phyloP scores from a whole-genome alignment of 2,797 vertebrate genomes.

The Periparus ater region DNA sequence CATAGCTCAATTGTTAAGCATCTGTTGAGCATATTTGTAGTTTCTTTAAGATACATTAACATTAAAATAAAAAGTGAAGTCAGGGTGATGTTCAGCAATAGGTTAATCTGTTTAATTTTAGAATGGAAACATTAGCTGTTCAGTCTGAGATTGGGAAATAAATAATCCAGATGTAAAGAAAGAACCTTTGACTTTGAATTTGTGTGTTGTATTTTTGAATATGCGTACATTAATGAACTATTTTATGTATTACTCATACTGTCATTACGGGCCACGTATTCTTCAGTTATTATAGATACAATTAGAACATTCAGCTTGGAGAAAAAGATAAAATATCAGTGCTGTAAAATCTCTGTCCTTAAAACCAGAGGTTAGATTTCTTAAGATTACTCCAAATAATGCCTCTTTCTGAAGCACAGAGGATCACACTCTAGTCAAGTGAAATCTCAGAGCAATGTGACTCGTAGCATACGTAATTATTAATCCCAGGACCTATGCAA shows the following conservation, averaged over 20 bases:
- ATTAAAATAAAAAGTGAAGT: background rate
- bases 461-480: background rate
- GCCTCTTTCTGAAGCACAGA: background rate
- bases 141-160: background rate
- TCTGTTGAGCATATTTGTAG: background rate
- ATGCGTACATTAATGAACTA: background rate
- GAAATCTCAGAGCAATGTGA: background rate
- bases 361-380: background rate
- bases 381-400: background rate
- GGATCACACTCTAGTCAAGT: background rate
- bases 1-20: background rate
- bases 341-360: background rate
- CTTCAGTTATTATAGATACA: background rate
- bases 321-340: background rate
- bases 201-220: background rate
- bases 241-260: background rate
- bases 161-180: background rate
- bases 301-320: background rate
- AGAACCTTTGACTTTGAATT: background rate
- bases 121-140: background rate
- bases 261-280: background rate
- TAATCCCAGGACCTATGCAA: background rate
- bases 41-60: background rate
- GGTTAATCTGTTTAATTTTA: background rate
- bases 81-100: background rate